Base-by-base conservation (phyloP, 1,140 invertebrate species). In the Drosophila sproati region DNA sequence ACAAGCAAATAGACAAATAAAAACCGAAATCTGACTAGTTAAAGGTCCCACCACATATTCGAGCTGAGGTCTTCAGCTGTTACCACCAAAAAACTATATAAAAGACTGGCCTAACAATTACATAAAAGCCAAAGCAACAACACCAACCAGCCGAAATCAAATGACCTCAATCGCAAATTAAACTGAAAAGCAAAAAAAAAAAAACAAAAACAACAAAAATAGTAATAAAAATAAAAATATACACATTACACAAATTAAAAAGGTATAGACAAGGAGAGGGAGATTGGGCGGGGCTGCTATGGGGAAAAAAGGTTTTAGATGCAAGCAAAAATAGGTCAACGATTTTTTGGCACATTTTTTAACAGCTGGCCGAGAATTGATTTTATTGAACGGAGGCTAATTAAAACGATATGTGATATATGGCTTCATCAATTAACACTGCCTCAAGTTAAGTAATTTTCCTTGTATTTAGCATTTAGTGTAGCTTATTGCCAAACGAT, bases 121-220 rank as follows among this genome's bases (percentile, higher is more conserved):
- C 73, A 75, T 71, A 75, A 70, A 70, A 48, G 52, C 39, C 37
- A 61, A 62, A 51, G 37, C 66, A 52, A 72, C 82, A 75, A 63
- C 56, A 54, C 29, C 56, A 56, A 64, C 79, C 57, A 60, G 41
- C 54, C 39, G 35, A 70, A 86, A 87, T 83, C 82, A 82, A 88
- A 71, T 88, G 83, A 87, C 83, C 82, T 87, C 85, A 87, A 87
- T 87, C 82, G 82, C 69, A 70, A 80, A 77, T 88, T 88, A 72
- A 83, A 88, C 80, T 80, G 83, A 83, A 87, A 82, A 63, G 70
- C 51, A 59, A 74, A 77, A 73, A 60, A 63, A 10, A 62, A 56
- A 71, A 45, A 47, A 8, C 34, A 12, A 45, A 45, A 54, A 67
- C 52, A 50, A 51, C 56, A 70, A 70, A 41, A 39, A 52, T 4